phyloP scores from a whole-genome alignment of 2,888 invertebrate genomes.

The Drosophila mulleri region DNA sequence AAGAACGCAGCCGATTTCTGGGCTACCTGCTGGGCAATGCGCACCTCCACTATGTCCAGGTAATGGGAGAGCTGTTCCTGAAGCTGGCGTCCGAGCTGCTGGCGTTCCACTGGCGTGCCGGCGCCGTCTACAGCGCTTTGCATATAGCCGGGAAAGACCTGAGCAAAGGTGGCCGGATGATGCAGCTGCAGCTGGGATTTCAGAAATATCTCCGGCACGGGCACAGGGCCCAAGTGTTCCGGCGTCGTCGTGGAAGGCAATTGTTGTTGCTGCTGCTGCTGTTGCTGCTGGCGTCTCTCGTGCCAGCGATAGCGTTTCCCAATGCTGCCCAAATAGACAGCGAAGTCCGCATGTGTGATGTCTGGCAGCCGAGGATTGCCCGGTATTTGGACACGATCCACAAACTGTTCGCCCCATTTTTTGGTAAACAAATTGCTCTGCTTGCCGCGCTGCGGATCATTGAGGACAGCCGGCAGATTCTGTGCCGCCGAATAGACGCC shows the following conservation, averaged over 20 bases:
- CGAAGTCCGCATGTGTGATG: slow-evolving; percentile 93
- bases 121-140: slow-evolving; percentile 59
- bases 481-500: slow-evolving; percentile 93
- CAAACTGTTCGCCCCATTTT: slow-evolving; percentile 98
- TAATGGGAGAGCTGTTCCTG: slow-evolving; percentile 97
- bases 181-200: slow-evolving; percentile 92
- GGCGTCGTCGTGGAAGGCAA: background rate
- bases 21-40: slow-evolving; percentile 86
- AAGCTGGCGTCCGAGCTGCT: slow-evolving; percentile 88
- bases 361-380: slow-evolving; percentile 93
- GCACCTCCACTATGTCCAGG: slow-evolving; percentile 94
- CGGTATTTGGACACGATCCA: slow-evolving; percentile 92
- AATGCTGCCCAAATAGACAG: slow-evolving; percentile 93
- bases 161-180: slow-evolving; percentile 92
- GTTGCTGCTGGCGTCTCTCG: slow-evolving; percentile 89
- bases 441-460: slow-evolving; percentile 97
- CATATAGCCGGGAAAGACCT: slow-evolving; percentile 91
- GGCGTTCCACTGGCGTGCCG: slow-evolving; percentile 49
- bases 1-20: slow-evolving; percentile 98
- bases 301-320: slow-evolving; percentile 89
- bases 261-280: slow-evolving; percentile 84
- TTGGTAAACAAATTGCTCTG: slow-evolving; percentile 97
- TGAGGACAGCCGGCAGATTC: slow-evolving; percentile 97
- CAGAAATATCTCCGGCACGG: slow-evolving; percentile 94
- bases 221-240: slow-evolving; percentile 88